Evolutionary conservation across 1,140 invertebrate species (phyloP).

Genomic region (Branchinecta lynchi): DNA sequence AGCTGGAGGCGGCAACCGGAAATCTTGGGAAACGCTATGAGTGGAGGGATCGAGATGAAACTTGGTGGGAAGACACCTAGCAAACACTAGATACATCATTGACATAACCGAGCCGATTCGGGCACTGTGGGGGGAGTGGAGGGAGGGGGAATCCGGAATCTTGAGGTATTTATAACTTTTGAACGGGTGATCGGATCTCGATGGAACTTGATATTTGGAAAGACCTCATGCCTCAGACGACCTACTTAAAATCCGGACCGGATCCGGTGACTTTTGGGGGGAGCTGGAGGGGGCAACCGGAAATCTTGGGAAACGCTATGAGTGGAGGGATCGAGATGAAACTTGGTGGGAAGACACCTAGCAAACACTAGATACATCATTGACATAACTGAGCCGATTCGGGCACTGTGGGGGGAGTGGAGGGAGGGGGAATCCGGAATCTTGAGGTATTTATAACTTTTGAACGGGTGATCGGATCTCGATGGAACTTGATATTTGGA

Average conservation of each 20-base stretch:
- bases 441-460: too few relatives aligned
- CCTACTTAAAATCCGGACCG: neutral
- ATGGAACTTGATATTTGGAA: constrained; percentile 3
- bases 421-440: too few relatives aligned
- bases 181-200: too few relatives aligned
- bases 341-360: neutral
- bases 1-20: neutral
- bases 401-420: too few relatives aligned
- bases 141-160: too few relatives aligned
- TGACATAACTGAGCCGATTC: too few relatives aligned
- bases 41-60: constrained; percentile 1
- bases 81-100: neutral
- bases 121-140: too few relatives aligned
- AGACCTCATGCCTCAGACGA: neutral
- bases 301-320: neutral
- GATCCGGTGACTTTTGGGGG: neutral
- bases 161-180: too few relatives aligned
- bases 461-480: too few relatives aligned
- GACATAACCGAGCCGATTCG: too few relatives aligned
- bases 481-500: too few relatives aligned
- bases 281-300: neutral
- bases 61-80: neutral
- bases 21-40: constrained; percentile 6
- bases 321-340: constrained; percentile 8
- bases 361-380: neutral